Evolutionary conservation across 2,113 vertebrate species (phyloP), one percentile per base, ranked within the genome.

Genomic region (Oplegnathus fasciatus): DNA sequence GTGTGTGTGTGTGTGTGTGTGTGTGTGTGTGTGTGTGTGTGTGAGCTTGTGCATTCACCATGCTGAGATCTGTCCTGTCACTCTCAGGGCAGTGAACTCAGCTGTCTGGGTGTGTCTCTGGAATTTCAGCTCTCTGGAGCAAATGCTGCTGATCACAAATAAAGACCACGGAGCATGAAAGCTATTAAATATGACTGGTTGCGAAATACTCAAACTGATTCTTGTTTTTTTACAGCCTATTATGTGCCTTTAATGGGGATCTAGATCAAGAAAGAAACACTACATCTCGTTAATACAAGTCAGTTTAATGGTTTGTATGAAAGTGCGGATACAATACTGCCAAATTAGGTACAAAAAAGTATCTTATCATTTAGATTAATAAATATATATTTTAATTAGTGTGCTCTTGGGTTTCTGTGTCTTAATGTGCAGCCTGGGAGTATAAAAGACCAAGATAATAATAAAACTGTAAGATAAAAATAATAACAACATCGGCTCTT

Each of bases 71-170:
- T 88, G 84, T 84, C 67, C 55, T 61, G 67, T 80, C 75, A 42
- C 52, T 66, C 68, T 26, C 57, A 55, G 58, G 70, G 75, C 50
- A 40, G 42, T 82, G 71, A 75, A 78, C 42, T 86, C 92, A 90
- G 89, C 91, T 91, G 88, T 91, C 76, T 70, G 91, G 84, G 89
- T 85, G 87, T 91, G 91, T 86, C 88, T 85, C 55, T 77, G 88
- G 89, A 90, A 91, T 93, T 76, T 67, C 66, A 71, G 30, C 66
- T 64, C 83, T 80, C 44, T 42, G 76, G 80, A 83, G 75, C 77
- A 88, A 89, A 88, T 88, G 88, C 40, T 71, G 76, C 40, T 48
- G 80, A 87, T 75, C 78, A 78, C 1, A 85, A 83, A 82, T 82
- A 74, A 86, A 85, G 14, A 73, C 34, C 75, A 18, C 54, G 48